Evolutionary conservation across 2,113 vertebrate species (phyloP), one percentile per base, ranked within the genome.

Genomic region (Lynx canadensis): DNA sequence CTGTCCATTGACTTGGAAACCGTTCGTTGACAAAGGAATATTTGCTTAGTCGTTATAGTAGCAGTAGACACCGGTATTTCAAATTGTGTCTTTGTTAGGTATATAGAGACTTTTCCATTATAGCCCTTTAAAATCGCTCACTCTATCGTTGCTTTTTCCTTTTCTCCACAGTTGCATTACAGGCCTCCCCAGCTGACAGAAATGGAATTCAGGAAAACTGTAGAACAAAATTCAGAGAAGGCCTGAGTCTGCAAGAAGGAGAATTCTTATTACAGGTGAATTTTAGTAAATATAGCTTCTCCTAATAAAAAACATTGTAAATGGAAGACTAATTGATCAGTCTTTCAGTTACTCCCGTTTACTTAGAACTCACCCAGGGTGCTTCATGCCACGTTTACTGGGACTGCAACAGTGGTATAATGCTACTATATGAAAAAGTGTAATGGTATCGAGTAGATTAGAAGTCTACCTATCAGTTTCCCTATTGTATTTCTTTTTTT

Each of bases 231-330:
- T 55, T 66, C 29, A 97, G 97, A 94, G 98, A 99, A 41, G 97
- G 96, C 11, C 95, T 99, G 93, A 96, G 97, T 45, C 97, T 98
- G 45, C 92, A 98, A 76, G 99, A 99, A 98, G 99, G 99, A 97
- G 99, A 99, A 89, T 98, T 99, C 57, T 96, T 99, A 71, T 89
- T 99, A 84, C 99, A 99, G 99, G 99, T 99, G 97, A 94, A 38
- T 86, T 74, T 69, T 45, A 48, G 57, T 81, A 78, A 88, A 78
- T 31, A 23, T 3, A 63, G 15, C 82, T 36, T 21, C 36, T 66
- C 81, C n/a, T 33, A 7, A 87, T 87, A 57, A 69, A 27, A 27
- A 21, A 33, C 29, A 73, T 52, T 55, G 2, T 52, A 91, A 66
- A 73, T 65, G 27, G 65, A 68, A 57, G 41, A 38, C 29, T 45